Evolutionary conservation across 2,888 invertebrate genomes (phyloP), one percentile per base, ranked within the genome.

Genomic region (Sphaerophoria rueppellii): DNA sequence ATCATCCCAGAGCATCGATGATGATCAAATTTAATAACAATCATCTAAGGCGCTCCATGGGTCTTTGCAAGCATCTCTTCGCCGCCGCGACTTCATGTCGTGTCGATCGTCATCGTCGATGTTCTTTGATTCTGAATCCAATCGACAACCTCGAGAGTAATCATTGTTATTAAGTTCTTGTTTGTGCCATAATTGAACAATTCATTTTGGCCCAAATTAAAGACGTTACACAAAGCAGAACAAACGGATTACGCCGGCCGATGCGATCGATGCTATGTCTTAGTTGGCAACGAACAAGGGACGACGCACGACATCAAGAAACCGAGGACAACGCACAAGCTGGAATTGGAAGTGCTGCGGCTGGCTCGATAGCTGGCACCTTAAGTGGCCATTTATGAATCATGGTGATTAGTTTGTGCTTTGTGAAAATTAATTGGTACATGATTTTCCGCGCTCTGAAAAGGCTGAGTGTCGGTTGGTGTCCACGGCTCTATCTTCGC

Each of bases 131-230:
- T 48, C 14, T 48, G 12, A 34, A 55, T 57, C 60, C 76, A 72
- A 72, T 82, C 76, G 55, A 48, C 43, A 72, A 79, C 80, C 69
- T 40, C 75, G 76, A 85, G 80, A 85, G 71, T 80, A 76, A 87
- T 87, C 83, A 88, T 87, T 87, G 86, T 87, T 87, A 88, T 87
- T 88, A 88, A 87, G 85, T 86, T 88, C 87, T 87, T 88, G 87
- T 87, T 88, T 87, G 88, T 88, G 88, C 82, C 86, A 87, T 87
- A 88, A 88, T 88, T 87, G 88, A 88, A 87, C 88, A 88, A 88
- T 88, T 88, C 88, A 88, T 88, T 88, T 80, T 81, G 81, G 81
- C 24, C 81, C 85, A 85, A 87, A 87, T 85, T 85, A 70, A 85
- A 63, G 76, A 85, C 76, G 73, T 73, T 72, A 74, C 67, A 74